These are phyloP conservation scores for Tetrapedia diversipes DNA, from an alignment of 2,888 invertebrate genomes.

Conservation along the genomic window DNA sequence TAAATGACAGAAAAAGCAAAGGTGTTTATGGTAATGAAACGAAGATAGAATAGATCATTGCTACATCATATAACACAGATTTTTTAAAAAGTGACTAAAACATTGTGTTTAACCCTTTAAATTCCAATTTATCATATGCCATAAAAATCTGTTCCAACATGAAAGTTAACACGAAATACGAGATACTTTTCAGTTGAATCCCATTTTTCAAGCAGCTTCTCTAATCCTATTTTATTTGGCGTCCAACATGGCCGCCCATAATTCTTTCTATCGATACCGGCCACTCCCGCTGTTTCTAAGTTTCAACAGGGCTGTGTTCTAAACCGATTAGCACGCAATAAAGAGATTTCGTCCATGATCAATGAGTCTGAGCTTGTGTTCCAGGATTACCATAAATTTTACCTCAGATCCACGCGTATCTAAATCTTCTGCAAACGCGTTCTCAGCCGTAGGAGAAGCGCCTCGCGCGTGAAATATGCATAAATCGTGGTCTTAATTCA, in stretches of 20 bases:
- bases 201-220: background rate
- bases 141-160: too few species aligned
- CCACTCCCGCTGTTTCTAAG: slow-evolving; percentile 53
- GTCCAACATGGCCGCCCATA: slow-evolving; percentile 25
- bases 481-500: background rate
- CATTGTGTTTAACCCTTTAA: too few species aligned
- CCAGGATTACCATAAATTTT: slow-evolving; percentile 44
- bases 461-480: too few species aligned
- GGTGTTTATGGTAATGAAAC: too few species aligned
- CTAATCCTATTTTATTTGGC: slow-evolving; percentile 11
- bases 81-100: too few species aligned
- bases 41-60: too few species aligned
- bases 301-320: slow-evolving; percentile 32
- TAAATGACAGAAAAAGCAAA: too few species aligned
- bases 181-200: background rate
- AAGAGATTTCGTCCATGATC: slow-evolving; percentile 35
- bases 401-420: background rate
- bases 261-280: slow-evolving; percentile 38
- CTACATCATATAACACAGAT: too few species aligned
- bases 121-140: too few species aligned
- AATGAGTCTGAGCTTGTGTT: slow-evolving; percentile 29
- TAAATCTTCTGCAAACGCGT: background rate
- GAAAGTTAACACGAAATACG: too few species aligned
- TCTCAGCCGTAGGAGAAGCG: background rate
- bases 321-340: slow-evolving; percentile 54